Conservation (phyloP, 1,140 invertebrate species). For the Drosophila pandora region DNA sequence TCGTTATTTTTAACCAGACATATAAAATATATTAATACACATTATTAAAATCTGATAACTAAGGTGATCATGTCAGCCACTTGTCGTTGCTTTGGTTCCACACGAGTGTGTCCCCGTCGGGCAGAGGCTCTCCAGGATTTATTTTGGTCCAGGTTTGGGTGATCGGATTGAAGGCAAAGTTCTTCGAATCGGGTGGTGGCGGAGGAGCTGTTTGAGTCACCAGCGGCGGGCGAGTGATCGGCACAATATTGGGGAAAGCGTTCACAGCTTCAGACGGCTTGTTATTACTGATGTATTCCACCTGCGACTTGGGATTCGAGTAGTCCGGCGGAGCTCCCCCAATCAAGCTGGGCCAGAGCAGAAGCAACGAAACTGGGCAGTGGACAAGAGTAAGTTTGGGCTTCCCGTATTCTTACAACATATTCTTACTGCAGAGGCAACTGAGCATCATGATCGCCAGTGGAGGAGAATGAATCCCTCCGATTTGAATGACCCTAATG, state of each 20-base stretch:
- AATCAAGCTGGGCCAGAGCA: slow-evolving; percentile 9
- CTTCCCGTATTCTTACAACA: not conserved
- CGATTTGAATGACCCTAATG: not conserved
- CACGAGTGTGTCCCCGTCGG: slow-evolving; percentile 54
- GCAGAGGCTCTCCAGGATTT: slow-evolving; percentile 43
- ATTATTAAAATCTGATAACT: not conserved
- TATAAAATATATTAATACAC: not conserved
- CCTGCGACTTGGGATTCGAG: slow-evolving; percentile 70
- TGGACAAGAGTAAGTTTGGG: not conserved
- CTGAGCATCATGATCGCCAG: slow-evolving; percentile 6
- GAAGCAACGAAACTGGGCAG: slow-evolving; percentile 29
- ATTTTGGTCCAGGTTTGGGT: slow-evolving; percentile 65
- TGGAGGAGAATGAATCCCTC: not conserved
- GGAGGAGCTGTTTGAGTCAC: slow-evolving; percentile 64
- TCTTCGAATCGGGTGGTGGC: slow-evolving; percentile 57
- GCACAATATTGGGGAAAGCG: slow-evolving; percentile 52
- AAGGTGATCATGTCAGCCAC: slow-evolving; percentile 55
- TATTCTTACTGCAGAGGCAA: slow-evolving; percentile 15
- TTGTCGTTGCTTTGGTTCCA: slow-evolving; percentile 82
- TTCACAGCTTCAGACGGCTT: slow-evolving; percentile 11
- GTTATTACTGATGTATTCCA: slow-evolving; percentile 63
- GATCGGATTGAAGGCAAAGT: slow-evolving; percentile 63
- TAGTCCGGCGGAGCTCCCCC: slow-evolving; percentile 34
- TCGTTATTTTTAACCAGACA: slow-evolving; percentile 3
- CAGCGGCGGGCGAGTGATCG: slow-evolving; percentile 58